phyloP scores from a whole-genome alignment of 1,140 invertebrate species.

The Lepidostoma basale region DNA sequence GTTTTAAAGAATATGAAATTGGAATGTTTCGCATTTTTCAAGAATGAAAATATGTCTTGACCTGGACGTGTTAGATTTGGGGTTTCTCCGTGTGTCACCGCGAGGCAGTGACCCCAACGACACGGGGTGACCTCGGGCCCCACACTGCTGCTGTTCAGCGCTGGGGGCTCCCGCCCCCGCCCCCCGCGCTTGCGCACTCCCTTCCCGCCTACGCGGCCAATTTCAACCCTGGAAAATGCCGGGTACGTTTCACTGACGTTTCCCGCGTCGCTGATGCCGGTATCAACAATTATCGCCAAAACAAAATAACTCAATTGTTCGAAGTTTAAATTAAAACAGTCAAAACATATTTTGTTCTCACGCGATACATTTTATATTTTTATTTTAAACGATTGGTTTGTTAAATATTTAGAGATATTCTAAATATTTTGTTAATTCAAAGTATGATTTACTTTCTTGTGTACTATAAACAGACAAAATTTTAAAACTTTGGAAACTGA shows the following conservation, averaged over 20 bases:
- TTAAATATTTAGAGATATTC: no score
- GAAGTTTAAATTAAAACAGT: neutral
- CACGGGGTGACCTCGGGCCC: slow-evolving; percentile 47
- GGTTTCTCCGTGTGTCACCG: neutral
- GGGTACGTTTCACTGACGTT: slow-evolving; percentile 44
- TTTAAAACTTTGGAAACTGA: no score
- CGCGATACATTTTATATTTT: no score
- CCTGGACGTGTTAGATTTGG: no score
- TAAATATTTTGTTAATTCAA: no score
- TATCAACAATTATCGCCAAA: slow-evolving; percentile 9
- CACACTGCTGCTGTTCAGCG: slow-evolving; percentile 54
- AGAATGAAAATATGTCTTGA: no score
- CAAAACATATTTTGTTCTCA: neutral
- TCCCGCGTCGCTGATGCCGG: slow-evolving; percentile 18
- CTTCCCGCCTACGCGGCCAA: slow-evolving; percentile 31
- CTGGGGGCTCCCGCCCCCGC: slow-evolving; percentile 58
- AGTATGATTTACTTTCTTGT: no score
- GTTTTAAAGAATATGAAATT: no score
- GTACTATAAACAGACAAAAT: no score
- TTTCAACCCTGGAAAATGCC: slow-evolving; percentile 32
- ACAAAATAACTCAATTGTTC: neutral
- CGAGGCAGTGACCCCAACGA: slow-evolving; percentile 41
- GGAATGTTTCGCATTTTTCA: no score
- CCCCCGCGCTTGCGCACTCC: slow-evolving; percentile 48
- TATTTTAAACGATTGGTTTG: no score